Evolutionary conservation across 2,797 vertebrate species (phyloP).

Genomic region (Hippoglossus hippoglossus): DNA sequence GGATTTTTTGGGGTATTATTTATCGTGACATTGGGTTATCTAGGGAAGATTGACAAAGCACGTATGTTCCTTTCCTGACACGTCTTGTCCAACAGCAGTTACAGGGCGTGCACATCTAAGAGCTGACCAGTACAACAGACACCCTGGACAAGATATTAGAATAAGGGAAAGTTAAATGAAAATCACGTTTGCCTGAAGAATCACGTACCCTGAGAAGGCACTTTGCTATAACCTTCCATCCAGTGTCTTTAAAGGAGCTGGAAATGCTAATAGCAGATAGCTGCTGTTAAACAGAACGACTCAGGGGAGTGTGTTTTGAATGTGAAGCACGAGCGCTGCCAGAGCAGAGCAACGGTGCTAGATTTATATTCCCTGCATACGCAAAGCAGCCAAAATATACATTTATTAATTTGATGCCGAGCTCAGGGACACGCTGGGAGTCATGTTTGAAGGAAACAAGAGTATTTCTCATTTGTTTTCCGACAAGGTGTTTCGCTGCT

Average conservation of each 20-base stretch:
- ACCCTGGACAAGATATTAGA: too few relatives aligned
- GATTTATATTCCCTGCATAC: slow-evolving; percentile 35
- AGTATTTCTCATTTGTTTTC: slow-evolving; percentile 18
- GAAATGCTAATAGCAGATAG: slow-evolving; percentile 4
- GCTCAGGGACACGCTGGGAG: slow-evolving; percentile 25
- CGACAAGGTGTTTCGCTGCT: not conserved
- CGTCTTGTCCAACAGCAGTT: not conserved
- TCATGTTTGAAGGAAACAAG: slow-evolving; percentile 19
- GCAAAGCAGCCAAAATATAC: slow-evolving; percentile 40
- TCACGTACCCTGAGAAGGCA: slow-evolving; percentile 1
- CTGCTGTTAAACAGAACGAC: slow-evolving; percentile 10
- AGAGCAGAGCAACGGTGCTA: slow-evolving; percentile 8
- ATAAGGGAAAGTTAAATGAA: not conserved
- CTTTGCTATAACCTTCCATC: slow-evolving; percentile 13
- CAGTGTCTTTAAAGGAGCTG: slow-evolving; percentile 18
- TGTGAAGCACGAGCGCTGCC: slow-evolving; percentile 19
- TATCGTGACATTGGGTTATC: slow-evolving; percentile 23
- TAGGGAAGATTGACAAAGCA: slow-evolving; percentile 8
- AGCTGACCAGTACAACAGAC: not conserved
- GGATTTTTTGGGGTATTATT: slow-evolving; percentile 9
- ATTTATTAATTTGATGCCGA: slow-evolving; percentile 44
- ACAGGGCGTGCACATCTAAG: slow-evolving; percentile 5
- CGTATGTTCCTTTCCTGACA: not conserved
- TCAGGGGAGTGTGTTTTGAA: slow-evolving; percentile 8
- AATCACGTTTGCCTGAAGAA: not conserved